Base-by-base conservation (phyloP, 2,888 invertebrate genomes). In the Neelides folsomi region DNA sequence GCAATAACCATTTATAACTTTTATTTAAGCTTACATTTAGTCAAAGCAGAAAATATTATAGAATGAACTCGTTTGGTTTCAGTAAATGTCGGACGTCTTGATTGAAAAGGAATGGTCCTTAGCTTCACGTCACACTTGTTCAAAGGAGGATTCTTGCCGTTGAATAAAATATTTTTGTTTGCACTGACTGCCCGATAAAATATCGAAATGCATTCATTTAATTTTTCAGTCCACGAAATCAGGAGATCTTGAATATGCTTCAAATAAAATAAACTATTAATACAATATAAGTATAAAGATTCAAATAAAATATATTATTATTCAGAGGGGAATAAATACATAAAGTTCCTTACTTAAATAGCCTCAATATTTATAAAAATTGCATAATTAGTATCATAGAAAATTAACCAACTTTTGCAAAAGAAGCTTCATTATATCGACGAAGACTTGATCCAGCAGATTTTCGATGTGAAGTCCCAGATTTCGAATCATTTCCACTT, bases 401-500 rank as follows among this genome's bases (percentile, higher is more conserved):
- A 41, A 19, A 20, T 35, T 20, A 19, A 52, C 65, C 48, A 62
- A 84, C 86, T 77, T 83, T 79, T 36, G 76, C 71, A 57, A 86
- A 77, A 47, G 83, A 77, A 20, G 78, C 77, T 69, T 87, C 86
- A 67, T 88, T 87, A 67, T 86, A 82, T 54, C 88, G 74, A 48
- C 89, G 72, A 35, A 89, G 70, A 65, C 79, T 82, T 1, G 89
- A 81, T 0, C 89, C 89, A 0, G 86, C 86, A 46, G 87, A 87
- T 66, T 82, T 80, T 7, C 69, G 70, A 47, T 79, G 78, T 40
- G 76, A 77, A 0, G 79, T 78, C 7, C 70, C 72, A 27, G 71
- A 70, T 63, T 77, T 76, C 49, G 68, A 70, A 67, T 88, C 88
- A 42, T 79, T 72, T 0, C 76, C 71, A 9, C 75, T 74, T 70